These are phyloP conservation scores for Cavia porcellus DNA, from an alignment of 2,113 vertebrate genomes.

Conservation along the genomic window DNA sequence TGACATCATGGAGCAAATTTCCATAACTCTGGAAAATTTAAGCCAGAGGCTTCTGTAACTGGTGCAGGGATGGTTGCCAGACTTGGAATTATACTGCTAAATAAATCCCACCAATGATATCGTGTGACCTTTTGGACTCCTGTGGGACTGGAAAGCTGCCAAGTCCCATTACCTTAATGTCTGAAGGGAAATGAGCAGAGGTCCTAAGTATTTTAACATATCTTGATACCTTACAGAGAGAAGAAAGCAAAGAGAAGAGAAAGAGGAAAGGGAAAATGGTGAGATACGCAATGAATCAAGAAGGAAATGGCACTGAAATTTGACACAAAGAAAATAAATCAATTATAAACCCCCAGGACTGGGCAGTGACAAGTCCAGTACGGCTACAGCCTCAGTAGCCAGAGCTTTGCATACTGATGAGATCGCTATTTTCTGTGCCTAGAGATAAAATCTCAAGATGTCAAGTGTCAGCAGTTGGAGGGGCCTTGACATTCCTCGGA, in stretches of 20 bases:
- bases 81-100: background rate
- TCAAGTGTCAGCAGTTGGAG: slow-evolving; percentile 1
- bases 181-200: slow-evolving; percentile 28
- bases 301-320: background rate
- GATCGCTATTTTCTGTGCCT: slow-evolving; percentile 13
- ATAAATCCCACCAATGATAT: background rate
- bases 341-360: background rate
- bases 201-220: background rate
- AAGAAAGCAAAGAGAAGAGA: background rate
- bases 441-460: slow-evolving; percentile 58
- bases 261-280: background rate
- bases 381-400: too few species aligned
- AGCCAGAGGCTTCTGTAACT: background rate
- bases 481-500: slow-evolving; percentile 3
- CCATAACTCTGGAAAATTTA: background rate
- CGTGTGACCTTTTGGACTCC: background rate
- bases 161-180: background rate
- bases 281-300: background rate
- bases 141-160: background rate
- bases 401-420: background rate
- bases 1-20: background rate
- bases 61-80: background rate
- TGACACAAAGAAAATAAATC: background rate
- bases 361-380: too few species aligned
- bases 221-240: background rate